phyloP scores from a whole-genome alignment of 2,113 vertebrate genomes.

The Hypocryptadius cinnamomeus region DNA sequence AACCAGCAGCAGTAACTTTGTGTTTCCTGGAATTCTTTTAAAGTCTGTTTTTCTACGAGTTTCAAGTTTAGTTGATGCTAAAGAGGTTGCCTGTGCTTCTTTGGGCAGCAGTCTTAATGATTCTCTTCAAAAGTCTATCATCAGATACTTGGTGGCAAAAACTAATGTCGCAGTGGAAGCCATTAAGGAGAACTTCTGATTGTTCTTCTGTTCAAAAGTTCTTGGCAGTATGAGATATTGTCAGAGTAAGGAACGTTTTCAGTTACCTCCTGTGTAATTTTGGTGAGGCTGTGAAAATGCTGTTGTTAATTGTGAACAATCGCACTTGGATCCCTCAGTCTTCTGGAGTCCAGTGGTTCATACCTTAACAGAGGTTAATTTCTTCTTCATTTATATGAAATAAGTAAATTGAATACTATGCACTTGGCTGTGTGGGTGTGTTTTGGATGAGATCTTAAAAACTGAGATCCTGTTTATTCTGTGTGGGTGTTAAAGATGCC shows the following conservation, averaged over 20 bases:
- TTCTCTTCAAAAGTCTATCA: neutral
- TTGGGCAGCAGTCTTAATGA: neutral
- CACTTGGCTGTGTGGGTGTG: neutral
- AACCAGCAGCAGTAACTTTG: neutral
- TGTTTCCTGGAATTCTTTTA: neutral
- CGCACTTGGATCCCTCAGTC: neutral
- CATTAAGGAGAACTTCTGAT: neutral
- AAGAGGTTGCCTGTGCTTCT: neutral
- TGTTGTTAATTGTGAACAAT: neutral
- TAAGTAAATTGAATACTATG: neutral
- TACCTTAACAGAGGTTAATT: neutral
- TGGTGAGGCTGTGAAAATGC: neutral
- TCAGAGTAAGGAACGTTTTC: neutral
- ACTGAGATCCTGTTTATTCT: slow-evolving; percentile 10
- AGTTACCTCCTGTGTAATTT: neutral
- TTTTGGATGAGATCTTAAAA: slow-evolving; percentile 18
- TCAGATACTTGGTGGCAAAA: neutral
- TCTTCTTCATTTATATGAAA: neutral
- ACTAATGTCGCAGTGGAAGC: fast-evolving
- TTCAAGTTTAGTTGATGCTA: neutral
- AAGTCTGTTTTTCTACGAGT: neutral
- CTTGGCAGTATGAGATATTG: neutral
- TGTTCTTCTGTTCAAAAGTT: slow-evolving; percentile 6
- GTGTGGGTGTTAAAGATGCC: neutral
- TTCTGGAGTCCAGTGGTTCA: neutral